These are phyloP conservation scores for Tenrec ecaudatus DNA, from an alignment of 2,113 vertebrate genomes.

Conservation along the genomic window DNA sequence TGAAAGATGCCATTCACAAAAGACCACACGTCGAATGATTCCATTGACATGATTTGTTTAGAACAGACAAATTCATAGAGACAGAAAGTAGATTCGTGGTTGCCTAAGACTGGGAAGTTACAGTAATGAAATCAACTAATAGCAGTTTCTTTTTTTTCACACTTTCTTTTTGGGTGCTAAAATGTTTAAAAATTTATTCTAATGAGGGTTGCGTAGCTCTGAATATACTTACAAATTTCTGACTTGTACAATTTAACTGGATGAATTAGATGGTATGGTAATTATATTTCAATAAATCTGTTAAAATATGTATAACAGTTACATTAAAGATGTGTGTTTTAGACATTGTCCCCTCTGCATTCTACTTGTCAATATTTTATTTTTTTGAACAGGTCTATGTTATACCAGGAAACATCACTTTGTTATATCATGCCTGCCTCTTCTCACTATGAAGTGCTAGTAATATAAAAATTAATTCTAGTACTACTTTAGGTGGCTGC, in stretches of 20 bases:
- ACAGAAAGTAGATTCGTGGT: neutral
- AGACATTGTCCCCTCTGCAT: neutral
- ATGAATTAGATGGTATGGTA: neutral
- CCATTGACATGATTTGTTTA: neutral
- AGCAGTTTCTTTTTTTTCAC: no score
- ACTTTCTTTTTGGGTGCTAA: slow-evolving; percentile 21
- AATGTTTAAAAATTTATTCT: slow-evolving; percentile 38
- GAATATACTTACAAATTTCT: slow-evolving; percentile 14
- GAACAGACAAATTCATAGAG: neutral
- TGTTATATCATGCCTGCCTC: slow-evolving; percentile 61
- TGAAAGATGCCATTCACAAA: slow-evolving; percentile 2
- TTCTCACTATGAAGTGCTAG: slow-evolving; percentile 52
- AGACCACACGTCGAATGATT: neutral
- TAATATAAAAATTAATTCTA: slow-evolving; percentile 75
- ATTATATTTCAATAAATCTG: slow-evolving; percentile 28
- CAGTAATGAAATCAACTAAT: neutral
- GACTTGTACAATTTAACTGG: neutral
- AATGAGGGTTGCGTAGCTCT: neutral
- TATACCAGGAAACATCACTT: slow-evolving; percentile 54
- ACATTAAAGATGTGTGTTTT: neutral
- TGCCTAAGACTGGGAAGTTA: neutral
- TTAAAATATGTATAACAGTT: slow-evolving; percentile 28
- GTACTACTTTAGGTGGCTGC: slow-evolving; percentile 49
- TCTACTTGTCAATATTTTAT: slow-evolving; percentile 61
- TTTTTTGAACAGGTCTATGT: slow-evolving; percentile 27